Evolutionary conservation across 2,797 vertebrate species (phyloP).

Genomic region (Sebastes melanostomus): DNA sequence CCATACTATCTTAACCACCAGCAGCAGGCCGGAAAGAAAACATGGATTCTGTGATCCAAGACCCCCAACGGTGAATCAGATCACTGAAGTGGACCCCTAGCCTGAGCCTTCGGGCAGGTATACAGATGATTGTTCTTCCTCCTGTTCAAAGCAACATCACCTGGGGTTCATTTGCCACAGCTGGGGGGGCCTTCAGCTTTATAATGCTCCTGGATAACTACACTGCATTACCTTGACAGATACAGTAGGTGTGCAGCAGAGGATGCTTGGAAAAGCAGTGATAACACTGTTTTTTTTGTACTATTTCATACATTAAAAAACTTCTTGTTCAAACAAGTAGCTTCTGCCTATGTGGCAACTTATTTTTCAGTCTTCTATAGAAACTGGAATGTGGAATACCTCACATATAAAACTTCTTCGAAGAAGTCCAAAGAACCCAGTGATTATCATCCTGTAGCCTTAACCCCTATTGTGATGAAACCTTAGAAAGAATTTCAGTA

Average conservation of each 20-base stretch:
- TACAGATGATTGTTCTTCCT: constrained; percentile 31
- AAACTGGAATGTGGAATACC: not conserved
- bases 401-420: not conserved
- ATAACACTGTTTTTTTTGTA: not conserved
- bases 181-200: constrained; percentile 13
- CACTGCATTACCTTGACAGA: not conserved
- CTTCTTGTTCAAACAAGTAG: not conserved
- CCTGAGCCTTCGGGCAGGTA: constrained; percentile 34
- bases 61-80: constrained; percentile 51
- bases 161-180: constrained; percentile 31
- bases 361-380: not conserved
- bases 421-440: not conserved
- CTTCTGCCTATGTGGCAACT: not conserved
- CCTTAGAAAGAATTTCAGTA: not conserved
- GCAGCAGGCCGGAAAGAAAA: constrained; percentile 36
- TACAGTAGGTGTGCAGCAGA: not conserved
- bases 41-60: constrained; percentile 55
- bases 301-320: not conserved
- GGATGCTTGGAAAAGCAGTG: not conserved
- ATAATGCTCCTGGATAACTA: not conserved
- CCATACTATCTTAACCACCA: constrained; percentile 40
- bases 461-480: not conserved
- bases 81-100: constrained; percentile 44
- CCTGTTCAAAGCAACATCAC: constrained; percentile 9
- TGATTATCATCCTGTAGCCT: not conserved